Base-by-base conservation (phyloP, 2,888 invertebrate species). In the Orthosia incerta region DNA sequence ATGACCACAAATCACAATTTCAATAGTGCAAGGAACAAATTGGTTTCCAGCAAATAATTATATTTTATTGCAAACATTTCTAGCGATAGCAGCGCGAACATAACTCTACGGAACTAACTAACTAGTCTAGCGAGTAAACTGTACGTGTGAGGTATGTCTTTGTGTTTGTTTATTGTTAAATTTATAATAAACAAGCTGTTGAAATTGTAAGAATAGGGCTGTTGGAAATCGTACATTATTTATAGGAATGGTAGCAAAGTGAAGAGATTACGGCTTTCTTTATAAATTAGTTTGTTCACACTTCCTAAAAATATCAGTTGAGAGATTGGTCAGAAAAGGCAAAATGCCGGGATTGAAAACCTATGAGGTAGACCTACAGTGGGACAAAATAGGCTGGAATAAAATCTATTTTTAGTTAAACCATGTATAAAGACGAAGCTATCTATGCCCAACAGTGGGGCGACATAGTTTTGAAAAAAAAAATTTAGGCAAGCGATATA, bases 1-100 rank as follows among this genome's bases (percentile, higher is more conserved):
- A 80, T 78, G 80, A 80, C 87, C 86, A 92, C 93, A 94, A 94
- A 94, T 95, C 95, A 94, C 91, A 88, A 88, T 90, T 92, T 90
- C 89, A 91, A 92, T 90, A 89, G 87, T 89, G 88, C 89, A 87
- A 91, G 89, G 91, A 91, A 91, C 92, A 93, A 95, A 95, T 95
- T 95, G 94, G 93, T 93, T 94, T 91, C 91, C 90, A 89, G 91
- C 94, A 94, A 95, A 95, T 94, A 94, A 95, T 94, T 94, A 95
- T 95, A 93, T 95, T 95, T 95, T 95, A 95, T 94, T 91, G 94
- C 90, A 85, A 80, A 84, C 86, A 88, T 88, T 89, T 89, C 91
- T 86, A 87, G 82, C 88, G 95, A 95, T 95, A 95, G 90, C 91
- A 90, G 86, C 82, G 84, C 78, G 90, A 88, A 91, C 94, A 94